phyloP scores from a whole-genome alignment of 2,888 invertebrate species.

The Formica aserva region DNA sequence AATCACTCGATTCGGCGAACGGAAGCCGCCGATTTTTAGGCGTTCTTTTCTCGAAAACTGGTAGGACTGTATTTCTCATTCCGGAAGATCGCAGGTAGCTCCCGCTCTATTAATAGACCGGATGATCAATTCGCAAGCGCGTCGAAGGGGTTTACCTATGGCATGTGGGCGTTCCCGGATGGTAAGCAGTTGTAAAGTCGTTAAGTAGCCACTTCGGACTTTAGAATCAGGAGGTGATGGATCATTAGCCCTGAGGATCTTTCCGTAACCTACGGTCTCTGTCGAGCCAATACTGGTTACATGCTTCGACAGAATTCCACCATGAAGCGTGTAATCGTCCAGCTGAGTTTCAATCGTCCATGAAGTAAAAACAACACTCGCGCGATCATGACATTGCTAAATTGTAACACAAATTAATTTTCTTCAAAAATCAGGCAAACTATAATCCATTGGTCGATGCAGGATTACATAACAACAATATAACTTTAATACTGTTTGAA shows the following conservation, averaged over 20 bases:
- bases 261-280: constrained; percentile 56
- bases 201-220: constrained; percentile 72
- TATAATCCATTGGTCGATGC: neutral
- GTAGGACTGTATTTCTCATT: constrained; percentile 38
- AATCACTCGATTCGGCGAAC: neutral
- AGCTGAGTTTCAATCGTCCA: constrained; percentile 35
- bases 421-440: neutral
- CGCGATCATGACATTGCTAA: constrained; percentile 39
- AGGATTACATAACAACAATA: neutral
- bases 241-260: constrained; percentile 71
- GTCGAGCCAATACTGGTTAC: constrained; percentile 41
- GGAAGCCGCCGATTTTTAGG: neutral
- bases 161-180: constrained; percentile 75
- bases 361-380: constrained; percentile 33
- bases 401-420: constrained; percentile 41
- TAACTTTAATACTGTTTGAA: neutral
- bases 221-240: constrained; percentile 71
- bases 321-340: constrained; percentile 47
- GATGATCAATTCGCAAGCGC: constrained; percentile 71
- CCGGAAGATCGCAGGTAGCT: constrained; percentile 57
- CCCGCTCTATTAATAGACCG: constrained; percentile 70
- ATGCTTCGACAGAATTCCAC: constrained; percentile 40
- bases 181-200: constrained; percentile 72
- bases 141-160: constrained; percentile 64
- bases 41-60: constrained; percentile 13